Conservation (phyloP, 2,888 invertebrate genomes). For the Plebejus melissa region DNA sequence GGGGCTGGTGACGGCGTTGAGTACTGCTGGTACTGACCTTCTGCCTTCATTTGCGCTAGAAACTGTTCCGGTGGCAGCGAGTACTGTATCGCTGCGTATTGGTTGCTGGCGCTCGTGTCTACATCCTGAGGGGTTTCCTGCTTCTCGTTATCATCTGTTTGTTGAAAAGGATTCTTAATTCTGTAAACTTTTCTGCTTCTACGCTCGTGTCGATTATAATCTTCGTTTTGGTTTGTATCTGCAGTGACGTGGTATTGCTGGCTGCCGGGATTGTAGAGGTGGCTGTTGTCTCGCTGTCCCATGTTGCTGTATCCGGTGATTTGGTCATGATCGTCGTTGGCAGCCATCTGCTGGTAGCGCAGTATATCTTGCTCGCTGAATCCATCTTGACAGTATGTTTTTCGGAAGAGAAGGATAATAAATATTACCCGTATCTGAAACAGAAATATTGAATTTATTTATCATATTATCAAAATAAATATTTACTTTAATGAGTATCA, state of each 20-base stretch:
- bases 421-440: slow-evolving; percentile 75
- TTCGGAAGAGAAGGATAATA: slow-evolving; percentile 54
- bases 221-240: slow-evolving; percentile 54
- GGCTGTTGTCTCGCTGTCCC: slow-evolving; percentile 56
- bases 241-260: slow-evolving; percentile 57
- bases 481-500: too few relatives aligned
- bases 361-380: slow-evolving; percentile 60
- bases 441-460: slow-evolving; percentile 30
- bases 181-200: slow-evolving; percentile 61
- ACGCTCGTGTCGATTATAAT: slow-evolving; percentile 53
- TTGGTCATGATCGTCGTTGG: slow-evolving; percentile 57
- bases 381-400: slow-evolving; percentile 62
- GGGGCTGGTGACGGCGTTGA: slow-evolving; percentile 59
- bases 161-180: slow-evolving; percentile 70
- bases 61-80: slow-evolving; percentile 73
- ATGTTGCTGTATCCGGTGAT: slow-evolving; percentile 58
- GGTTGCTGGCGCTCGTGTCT: slow-evolving; percentile 69
- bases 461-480: too few relatives aligned
- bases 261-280: slow-evolving; percentile 55
- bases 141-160: slow-evolving; percentile 49
- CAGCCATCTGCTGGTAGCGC: slow-evolving; percentile 57
- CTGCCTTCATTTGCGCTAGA: slow-evolving; percentile 64
- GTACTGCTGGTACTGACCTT: slow-evolving; percentile 56
- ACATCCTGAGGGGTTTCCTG: slow-evolving; percentile 57
- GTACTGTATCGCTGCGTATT: slow-evolving; percentile 70